These are phyloP conservation scores for Delia radicum DNA, from an alignment of 1,140 invertebrate species.

Conservation along the genomic window DNA sequence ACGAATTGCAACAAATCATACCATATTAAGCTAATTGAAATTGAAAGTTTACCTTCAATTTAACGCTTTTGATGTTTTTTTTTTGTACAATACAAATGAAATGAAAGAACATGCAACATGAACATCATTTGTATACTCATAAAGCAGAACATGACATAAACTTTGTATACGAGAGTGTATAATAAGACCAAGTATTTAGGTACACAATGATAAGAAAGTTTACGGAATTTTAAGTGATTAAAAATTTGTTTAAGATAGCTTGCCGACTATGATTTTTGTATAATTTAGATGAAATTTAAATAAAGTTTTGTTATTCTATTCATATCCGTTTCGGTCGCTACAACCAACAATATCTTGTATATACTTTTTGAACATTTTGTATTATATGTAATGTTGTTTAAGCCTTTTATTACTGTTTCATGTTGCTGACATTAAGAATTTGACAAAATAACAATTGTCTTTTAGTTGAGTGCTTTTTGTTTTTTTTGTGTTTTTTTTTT, in stretches of 20 bases:
- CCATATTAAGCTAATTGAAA: conserved; percentile 14
- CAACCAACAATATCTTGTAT: too few species aligned
- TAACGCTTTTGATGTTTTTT: not conserved
- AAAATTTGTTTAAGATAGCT: too few species aligned
- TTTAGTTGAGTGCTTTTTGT: too few species aligned
- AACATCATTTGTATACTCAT: conserved; percentile 15
- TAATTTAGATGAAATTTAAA: too few species aligned
- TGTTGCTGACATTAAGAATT: conserved; percentile 15
- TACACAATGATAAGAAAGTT: too few species aligned
- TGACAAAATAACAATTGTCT: not conserved
- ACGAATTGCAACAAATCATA: not conserved
- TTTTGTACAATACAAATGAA: not conserved
- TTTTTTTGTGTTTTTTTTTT: not conserved
- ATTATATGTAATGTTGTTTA: not conserved
- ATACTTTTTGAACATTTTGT: too few species aligned
- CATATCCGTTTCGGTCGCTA: too few species aligned
- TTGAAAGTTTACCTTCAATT: conserved; percentile 18
- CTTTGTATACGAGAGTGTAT: not conserved
- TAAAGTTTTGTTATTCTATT: too few species aligned
- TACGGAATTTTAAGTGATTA: too few species aligned
- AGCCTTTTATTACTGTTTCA: not conserved
- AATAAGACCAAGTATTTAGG: not conserved
- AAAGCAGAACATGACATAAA: conserved; percentile 8
- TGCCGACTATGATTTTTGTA: too few species aligned
- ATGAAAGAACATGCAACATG: not conserved